Conservation (phyloP, 2,113 vertebrate species). For the Lota lota region DNA sequence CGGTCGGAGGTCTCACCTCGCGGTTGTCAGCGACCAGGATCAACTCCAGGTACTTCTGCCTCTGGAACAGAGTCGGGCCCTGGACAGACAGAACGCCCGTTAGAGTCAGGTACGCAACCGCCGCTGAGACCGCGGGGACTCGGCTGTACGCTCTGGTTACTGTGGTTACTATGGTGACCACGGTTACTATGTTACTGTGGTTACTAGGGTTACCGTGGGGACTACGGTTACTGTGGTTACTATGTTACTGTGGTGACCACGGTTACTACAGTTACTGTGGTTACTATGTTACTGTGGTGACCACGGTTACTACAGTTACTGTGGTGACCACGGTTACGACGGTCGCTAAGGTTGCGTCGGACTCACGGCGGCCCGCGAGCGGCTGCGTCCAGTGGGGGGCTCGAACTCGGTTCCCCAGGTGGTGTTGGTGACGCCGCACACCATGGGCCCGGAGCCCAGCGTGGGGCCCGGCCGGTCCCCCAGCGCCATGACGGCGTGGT, state of each 20-base stretch:
- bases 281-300: too few relatives aligned
- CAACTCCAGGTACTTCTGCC: slow-evolving; percentile 72
- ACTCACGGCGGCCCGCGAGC: slow-evolving; percentile 62
- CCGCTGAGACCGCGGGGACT: too few relatives aligned
- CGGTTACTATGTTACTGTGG: too few relatives aligned
- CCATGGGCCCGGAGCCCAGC: slow-evolving; percentile 2
- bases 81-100: slow-evolving; percentile 26
- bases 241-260: too few relatives aligned
- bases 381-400: slow-evolving; percentile 54
- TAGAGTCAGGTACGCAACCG: not conserved
- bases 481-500: slow-evolving; percentile 60
- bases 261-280: too few relatives aligned
- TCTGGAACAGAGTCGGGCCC: slow-evolving; percentile 54
- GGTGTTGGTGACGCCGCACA: slow-evolving; percentile 78
- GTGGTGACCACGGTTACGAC: too few relatives aligned
- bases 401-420: slow-evolving; percentile 61
- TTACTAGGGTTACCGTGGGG: too few relatives aligned
- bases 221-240: too few relatives aligned
- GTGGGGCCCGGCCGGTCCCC: slow-evolving; percentile 9
- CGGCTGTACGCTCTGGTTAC: too few relatives aligned
- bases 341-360: too few relatives aligned
- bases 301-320: too few relatives aligned
- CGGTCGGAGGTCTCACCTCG: slow-evolving; percentile 55
- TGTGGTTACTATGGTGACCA: too few relatives aligned
- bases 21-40: slow-evolving; percentile 69